Conservation (phyloP, 2,797 vertebrate genomes). For the Enteromius anoplus region DNA sequence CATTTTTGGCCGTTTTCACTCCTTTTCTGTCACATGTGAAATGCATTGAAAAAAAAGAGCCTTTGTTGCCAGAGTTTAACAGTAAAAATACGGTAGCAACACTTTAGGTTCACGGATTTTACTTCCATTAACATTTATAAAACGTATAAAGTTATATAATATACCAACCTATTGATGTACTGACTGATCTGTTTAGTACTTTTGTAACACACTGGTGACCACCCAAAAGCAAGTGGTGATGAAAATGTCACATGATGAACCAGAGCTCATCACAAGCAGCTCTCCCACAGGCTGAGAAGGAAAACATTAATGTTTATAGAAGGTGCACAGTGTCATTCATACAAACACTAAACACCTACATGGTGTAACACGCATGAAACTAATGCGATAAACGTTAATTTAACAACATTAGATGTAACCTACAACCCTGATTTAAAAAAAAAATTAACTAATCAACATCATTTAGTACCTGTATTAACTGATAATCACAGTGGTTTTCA, state of each 20-base stretch:
- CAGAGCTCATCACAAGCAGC: neutral
- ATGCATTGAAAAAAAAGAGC: neutral
- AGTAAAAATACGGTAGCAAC: neutral
- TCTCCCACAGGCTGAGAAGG: neutral
- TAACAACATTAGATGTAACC: too few species aligned
- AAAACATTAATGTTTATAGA: neutral
- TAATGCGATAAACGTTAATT: neutral
- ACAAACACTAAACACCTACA: neutral
- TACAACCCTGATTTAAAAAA: too few species aligned
- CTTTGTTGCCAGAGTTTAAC: neutral
- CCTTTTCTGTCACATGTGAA: slow-evolving; percentile 3
- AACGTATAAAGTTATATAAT: neutral
- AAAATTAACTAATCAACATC: neutral
- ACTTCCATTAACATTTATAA: neutral
- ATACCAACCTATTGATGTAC: neutral
- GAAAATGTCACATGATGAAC: neutral
- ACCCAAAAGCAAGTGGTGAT: neutral
- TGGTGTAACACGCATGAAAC: neutral
- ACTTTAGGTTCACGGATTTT: neutral
- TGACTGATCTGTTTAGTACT: neutral
- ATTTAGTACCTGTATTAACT: neutral
- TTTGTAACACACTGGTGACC: neutral
- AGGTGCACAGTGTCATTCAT: neutral
- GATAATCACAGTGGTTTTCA: neutral
- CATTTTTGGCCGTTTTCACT: slow-evolving; percentile 40